Evolutionary conservation across 1,140 invertebrate genomes (phyloP), one percentile per base, ranked within the genome.

Genomic region (Drusus annulatus): DNA sequence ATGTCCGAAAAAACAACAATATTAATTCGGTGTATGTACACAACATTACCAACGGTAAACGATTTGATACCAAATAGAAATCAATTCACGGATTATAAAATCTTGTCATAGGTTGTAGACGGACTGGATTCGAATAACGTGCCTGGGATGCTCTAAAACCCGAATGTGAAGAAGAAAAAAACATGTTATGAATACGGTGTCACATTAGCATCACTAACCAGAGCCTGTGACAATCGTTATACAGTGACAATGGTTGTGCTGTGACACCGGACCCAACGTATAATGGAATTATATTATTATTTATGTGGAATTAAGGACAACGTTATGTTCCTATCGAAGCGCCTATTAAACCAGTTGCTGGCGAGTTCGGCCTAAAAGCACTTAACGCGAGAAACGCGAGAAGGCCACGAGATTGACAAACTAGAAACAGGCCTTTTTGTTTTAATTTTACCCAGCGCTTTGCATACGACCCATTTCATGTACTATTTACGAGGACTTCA

Each of bases 191-290:
- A 65, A 65, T 65, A 65, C 25, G 23, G 25, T 65, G 62, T 65
- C 62, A 51, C 45, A 71, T 52, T 52, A 71, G 68, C 68, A 71
- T 71, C 68, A 51, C 45, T 71, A 8, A 71, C 68, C 31, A 4
- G 36, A 45, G 36, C 36, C 36, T 45, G 8, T 45, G 36, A 45
- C 36, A 45, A 45, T 45, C 36, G 36, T 45, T 45, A 45, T 45
- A 13, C 10, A 1, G 28, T 51, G 68, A 71, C 36, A 51, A 17
- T 71, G 68, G 51, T 71, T 23, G 45, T 71, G 31, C 62, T 65
- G 23, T 31, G 62, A 65, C 62, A 45, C 13, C 28, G 28, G 25
- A 28, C 28, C 31, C n/a, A 6, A 28, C 25, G 3, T 45, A 31
- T 65, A 65, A 65, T 45, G 23, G 62, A 6, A 23, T 65, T 65